phyloP scores from a whole-genome alignment of 2,113 vertebrate genomes.

The Labrus mixtus region DNA sequence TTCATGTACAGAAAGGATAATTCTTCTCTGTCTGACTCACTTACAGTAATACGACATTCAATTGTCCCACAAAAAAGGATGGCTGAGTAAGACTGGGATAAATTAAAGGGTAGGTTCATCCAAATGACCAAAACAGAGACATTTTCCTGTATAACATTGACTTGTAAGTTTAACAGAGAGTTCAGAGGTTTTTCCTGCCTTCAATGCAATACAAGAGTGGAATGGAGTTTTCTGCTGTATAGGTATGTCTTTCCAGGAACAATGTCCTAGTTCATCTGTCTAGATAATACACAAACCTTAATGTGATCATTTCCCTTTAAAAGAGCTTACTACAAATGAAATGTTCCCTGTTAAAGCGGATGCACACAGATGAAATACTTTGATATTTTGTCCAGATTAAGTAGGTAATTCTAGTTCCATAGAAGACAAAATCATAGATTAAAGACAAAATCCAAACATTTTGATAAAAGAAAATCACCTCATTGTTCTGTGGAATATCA shows the following conservation, averaged over 20 bases:
- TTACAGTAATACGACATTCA: not conserved
- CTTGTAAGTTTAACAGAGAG: not conserved
- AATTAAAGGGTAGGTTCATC: not conserved
- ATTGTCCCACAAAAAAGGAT: not conserved
- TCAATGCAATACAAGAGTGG: not conserved
- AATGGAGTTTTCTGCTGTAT: not conserved
- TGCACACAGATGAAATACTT: not conserved
- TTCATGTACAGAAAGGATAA: slow-evolving; percentile 20
- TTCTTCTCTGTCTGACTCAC: slow-evolving; percentile 25
- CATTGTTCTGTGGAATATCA: not conserved
- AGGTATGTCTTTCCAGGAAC: not conserved
- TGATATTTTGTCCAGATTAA: not conserved
- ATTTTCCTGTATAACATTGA: not conserved
- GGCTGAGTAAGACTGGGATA: not conserved
- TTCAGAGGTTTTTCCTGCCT: not conserved
- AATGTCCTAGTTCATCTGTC: not conserved
- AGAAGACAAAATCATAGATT: not conserved
- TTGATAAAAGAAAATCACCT: not conserved
- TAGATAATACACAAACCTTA: not conserved
- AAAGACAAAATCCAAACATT: not conserved
- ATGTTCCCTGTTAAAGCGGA: not conserved
- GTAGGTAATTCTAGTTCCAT: not conserved
- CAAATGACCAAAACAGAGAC: slow-evolving; percentile 12
- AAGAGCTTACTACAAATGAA: not conserved
- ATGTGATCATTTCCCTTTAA: not conserved